These are phyloP conservation scores for Periparus ater DNA, from an alignment of 2,797 vertebrate species.

Conservation along the genomic window DNA sequence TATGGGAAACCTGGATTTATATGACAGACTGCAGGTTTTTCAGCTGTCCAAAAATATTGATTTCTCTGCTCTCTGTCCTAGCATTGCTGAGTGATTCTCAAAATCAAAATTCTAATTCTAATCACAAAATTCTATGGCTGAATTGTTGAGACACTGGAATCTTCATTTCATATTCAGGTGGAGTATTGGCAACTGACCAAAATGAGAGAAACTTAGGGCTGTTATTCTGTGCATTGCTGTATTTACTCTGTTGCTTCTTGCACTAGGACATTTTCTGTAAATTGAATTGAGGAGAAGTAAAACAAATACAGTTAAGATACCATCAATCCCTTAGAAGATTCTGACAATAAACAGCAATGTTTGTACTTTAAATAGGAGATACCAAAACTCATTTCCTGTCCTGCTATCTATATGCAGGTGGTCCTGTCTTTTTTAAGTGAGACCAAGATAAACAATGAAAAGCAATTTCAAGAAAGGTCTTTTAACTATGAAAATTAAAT, in stretches of 20 bases:
- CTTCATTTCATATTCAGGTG: not conserved
- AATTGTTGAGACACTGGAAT: not conserved
- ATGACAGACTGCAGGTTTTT: not conserved
- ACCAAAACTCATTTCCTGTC: not conserved
- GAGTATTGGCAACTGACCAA: not conserved
- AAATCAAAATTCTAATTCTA: not conserved
- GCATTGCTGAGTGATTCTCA: not conserved
- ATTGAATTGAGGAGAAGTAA: not conserved
- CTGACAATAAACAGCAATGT: not conserved
- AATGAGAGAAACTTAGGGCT: not conserved
- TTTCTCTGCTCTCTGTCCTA: not conserved
- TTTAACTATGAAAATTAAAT: not conserved
- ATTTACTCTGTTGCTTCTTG: not conserved
- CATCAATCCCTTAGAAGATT: not conserved
- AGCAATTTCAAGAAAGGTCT: not conserved
- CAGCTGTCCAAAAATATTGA: not conserved
- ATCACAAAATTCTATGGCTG: not conserved
- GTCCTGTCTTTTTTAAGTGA: not conserved
- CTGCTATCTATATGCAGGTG: not conserved
- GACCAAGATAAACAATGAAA: constrained; percentile 10
- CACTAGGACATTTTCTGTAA: not conserved
- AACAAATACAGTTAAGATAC: not conserved
- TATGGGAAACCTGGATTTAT: not conserved
- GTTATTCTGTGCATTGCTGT: not conserved
- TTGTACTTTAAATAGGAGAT: constrained; percentile 17